Conservation (phyloP, 2,888 invertebrate genomes). For the Lasioglossum morio region DNA sequence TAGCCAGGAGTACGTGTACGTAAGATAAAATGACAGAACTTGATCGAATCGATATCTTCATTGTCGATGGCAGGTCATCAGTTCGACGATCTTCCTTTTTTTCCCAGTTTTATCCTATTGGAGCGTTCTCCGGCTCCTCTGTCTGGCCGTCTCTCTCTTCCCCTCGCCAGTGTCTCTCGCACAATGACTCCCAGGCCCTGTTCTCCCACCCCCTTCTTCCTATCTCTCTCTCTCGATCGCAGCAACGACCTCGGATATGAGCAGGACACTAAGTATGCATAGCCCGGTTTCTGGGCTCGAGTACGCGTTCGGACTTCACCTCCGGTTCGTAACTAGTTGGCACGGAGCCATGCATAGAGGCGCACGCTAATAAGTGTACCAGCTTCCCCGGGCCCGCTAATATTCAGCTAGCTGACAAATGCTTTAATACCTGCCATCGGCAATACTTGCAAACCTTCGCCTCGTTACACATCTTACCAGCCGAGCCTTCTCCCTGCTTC, state of each 20-base stretch:
- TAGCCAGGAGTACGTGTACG: slow-evolving; percentile 24
- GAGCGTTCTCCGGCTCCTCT: background rate
- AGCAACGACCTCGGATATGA: slow-evolving; percentile 45
- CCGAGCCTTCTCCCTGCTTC: background rate
- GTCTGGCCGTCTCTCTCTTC: slow-evolving; percentile 4
- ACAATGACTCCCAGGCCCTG: background rate
- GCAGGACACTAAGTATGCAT: slow-evolving; percentile 70
- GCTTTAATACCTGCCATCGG: slow-evolving; percentile 82
- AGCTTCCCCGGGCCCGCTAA: slow-evolving; percentile 69
- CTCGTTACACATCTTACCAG: slow-evolving; percentile 51
- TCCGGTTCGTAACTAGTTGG: slow-evolving; percentile 82
- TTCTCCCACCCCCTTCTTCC: background rate
- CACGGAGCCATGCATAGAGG: slow-evolving; percentile 81
- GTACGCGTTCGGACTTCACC: slow-evolving; percentile 76
- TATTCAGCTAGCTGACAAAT: slow-evolving; percentile 81
- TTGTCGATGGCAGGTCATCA: slow-evolving; percentile 37
- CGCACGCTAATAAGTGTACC: slow-evolving; percentile 77
- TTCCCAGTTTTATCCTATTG: slow-evolving; percentile 35
- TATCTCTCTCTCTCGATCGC: background rate
- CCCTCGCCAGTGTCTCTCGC: background rate
- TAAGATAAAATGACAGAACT: slow-evolving; percentile 32
- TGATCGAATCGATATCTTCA: slow-evolving; percentile 42
- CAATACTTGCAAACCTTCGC: slow-evolving; percentile 69
- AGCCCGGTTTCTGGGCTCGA: slow-evolving; percentile 65
- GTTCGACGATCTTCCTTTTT: slow-evolving; percentile 44